Evolutionary conservation across 2,888 invertebrate species (phyloP).

Genomic region (Cosmia pyralina): DNA sequence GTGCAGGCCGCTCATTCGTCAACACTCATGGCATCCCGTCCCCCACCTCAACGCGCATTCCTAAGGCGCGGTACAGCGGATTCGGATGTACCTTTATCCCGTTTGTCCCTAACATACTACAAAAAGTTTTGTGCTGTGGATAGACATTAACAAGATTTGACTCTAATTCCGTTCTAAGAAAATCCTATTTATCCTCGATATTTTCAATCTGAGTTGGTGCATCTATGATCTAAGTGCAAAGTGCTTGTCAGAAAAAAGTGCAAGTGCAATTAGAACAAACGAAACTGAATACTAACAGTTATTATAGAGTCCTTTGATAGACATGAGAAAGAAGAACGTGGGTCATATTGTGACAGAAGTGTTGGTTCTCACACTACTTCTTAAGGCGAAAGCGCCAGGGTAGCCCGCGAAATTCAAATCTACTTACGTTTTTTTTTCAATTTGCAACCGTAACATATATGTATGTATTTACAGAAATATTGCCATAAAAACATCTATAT

Average conservation of each 20-base stretch:
- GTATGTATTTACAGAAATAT: too few species aligned
- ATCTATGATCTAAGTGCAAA: neutral
- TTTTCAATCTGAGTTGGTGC: neutral
- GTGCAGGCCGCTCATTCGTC: too few species aligned
- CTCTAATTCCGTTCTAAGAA: neutral
- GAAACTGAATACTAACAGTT: constrained; percentile 12
- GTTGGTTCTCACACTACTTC: neutral
- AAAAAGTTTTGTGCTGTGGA: neutral
- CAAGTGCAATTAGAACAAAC: neutral
- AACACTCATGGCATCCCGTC: too few species aligned
- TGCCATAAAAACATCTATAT: neutral
- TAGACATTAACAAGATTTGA: neutral
- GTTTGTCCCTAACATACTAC: neutral
- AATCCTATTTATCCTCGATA: neutral
- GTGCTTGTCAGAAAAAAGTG: neutral
- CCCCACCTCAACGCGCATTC: too few species aligned
- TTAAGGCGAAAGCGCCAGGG: neutral
- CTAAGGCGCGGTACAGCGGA: too few species aligned
- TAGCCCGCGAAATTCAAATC: neutral
- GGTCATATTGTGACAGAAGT: neutral
- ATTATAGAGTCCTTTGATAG: constrained; percentile 19
- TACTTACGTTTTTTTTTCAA: neutral
- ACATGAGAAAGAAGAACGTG: neutral
- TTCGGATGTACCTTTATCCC: neutral
- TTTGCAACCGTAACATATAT: neutral